Percentiles rank a stretch among this genome's conserved stretches.
Conservation (phyloP, 2,797 vertebrate genomes). For the Calcarius lapponicus region DNA sequence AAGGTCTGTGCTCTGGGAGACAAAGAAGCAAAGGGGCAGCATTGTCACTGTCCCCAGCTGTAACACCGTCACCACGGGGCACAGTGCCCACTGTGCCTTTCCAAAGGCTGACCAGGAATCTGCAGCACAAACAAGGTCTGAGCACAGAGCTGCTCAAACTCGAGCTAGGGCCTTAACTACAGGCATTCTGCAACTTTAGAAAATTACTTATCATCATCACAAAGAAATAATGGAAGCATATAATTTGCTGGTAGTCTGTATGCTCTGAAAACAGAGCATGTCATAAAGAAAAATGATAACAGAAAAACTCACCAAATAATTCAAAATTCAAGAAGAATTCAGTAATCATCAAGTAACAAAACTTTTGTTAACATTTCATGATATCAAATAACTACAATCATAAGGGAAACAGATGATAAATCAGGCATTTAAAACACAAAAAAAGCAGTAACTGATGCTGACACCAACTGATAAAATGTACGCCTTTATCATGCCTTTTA, state of each 20-base stretch:
- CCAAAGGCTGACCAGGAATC: not conserved
- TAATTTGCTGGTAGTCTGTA: not conserved
- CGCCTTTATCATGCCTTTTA: not conserved
- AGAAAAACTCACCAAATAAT: not conserved
- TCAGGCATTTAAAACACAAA: not conserved
- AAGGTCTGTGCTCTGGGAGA: not conserved
- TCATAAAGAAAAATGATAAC: not conserved
- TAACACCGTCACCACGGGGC: fast-evolving
- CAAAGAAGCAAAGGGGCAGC: not conserved
- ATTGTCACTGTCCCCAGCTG: not conserved
- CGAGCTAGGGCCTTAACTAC: fast-evolving
- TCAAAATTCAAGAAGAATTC: not conserved
- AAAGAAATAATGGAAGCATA: not conserved
- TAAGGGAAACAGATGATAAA: not conserved
- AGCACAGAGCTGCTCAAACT: not conserved
- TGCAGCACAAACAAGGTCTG: not conserved
- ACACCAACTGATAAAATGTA: not conserved
- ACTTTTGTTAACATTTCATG: not conserved
- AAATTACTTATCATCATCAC: not conserved
- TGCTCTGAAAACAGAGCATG: not conserved
- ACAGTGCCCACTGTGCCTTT: not conserved
- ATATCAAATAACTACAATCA: not conserved
- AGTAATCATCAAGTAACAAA: not conserved
- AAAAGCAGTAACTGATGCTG: not conserved
- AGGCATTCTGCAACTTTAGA: not conserved